These are phyloP conservation scores for Lypha dubia DNA, from an alignment of 2,888 invertebrate genomes.

Conservation along the genomic window DNA sequence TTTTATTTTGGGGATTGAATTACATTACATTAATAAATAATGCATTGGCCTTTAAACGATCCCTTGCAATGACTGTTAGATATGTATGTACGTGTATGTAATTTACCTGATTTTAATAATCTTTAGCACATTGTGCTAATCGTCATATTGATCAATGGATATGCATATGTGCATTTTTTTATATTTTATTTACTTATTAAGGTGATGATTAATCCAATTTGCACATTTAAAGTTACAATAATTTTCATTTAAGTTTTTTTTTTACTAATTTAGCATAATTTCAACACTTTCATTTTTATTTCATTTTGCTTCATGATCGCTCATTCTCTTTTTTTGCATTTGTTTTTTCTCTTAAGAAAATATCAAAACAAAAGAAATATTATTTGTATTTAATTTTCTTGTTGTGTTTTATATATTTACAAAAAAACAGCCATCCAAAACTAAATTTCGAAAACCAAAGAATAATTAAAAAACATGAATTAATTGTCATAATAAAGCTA, in stretches of 20 bases:
- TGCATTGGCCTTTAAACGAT: no score
- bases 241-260: conserved; percentile 12
- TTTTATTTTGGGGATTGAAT: no score
- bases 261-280: conserved; percentile 44
- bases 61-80: not conserved
- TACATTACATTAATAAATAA: no score
- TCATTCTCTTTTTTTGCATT: not conserved
- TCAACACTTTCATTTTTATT: conserved; percentile 65
- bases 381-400: conserved; percentile 17
- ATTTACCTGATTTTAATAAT: conserved; percentile 59
- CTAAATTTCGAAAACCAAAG: no score
- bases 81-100: conserved; percentile 8
- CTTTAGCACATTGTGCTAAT: conserved; percentile 31
- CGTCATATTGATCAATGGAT: conserved; percentile 30
- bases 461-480: no score
- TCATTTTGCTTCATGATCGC: conserved; percentile 1
- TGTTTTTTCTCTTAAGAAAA: conserved; percentile 48
- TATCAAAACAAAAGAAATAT: conserved; percentile 14
- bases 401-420: not conserved
- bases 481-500: no score
- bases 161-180: conserved; percentile 9
- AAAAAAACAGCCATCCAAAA: no score
- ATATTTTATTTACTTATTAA: not conserved
- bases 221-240: conserved; percentile 11
- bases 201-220: conserved; percentile 33